These are phyloP conservation scores for Macrochelys suwanniensis DNA, from an alignment of 2,797 vertebrate species.

Conservation along the genomic window DNA sequence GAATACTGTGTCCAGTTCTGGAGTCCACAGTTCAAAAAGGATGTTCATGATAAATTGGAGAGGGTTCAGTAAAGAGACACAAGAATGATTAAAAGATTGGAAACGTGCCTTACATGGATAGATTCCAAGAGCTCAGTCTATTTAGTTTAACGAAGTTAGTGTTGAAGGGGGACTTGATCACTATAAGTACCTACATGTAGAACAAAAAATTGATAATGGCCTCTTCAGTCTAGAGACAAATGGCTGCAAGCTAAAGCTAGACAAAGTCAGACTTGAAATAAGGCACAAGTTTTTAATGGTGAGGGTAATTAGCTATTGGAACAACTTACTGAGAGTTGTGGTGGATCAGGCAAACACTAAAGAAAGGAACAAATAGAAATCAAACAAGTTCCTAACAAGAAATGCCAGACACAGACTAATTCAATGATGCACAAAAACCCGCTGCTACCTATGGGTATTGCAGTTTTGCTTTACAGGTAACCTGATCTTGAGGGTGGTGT, in stretches of 20 bases:
- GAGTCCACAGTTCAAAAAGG: too few species aligned
- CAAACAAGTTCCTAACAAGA: background rate
- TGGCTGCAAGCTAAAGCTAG: background rate
- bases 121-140: background rate
- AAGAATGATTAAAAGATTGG: background rate
- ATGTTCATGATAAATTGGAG: background rate
- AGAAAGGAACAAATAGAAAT: background rate
- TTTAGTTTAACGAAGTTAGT: background rate
- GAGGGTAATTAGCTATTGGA: background rate
- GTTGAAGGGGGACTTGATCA: background rate
- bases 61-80: background rate
- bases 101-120: background rate
- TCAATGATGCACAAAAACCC: background rate
- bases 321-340: background rate
- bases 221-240: background rate
- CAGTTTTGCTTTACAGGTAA: background rate
- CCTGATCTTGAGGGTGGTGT: rapidly evolving
- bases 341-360: background rate
- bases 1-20: too few species aligned
- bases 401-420: background rate
- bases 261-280: background rate
- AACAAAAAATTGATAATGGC: background rate
- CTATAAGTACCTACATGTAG: background rate
- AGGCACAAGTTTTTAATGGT: background rate
- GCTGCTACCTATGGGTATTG: background rate